Evolutionary conservation across 2,797 vertebrate species (phyloP).

Genomic region (Ctenopoma kingsleyae): DNA sequence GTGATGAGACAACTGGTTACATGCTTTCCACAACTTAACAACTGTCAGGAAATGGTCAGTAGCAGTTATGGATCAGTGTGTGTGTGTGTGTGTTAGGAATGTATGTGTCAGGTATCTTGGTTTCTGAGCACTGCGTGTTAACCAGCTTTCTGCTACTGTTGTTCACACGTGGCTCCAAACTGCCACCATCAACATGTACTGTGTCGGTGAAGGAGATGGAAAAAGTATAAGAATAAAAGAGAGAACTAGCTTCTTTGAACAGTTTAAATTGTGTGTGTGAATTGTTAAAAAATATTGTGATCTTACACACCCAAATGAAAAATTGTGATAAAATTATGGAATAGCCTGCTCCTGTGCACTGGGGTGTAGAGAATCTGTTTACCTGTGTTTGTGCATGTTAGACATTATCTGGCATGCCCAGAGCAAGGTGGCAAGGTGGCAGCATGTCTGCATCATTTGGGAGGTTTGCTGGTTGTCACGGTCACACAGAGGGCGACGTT

Average conservation of each 20-base stretch:
- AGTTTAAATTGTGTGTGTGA: neutral
- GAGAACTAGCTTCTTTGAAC: neutral
- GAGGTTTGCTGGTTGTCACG: conserved; percentile 58
- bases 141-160: conserved; percentile 24
- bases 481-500: conserved; percentile 69
- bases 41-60: conserved; percentile 28
- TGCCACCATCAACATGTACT: conserved; percentile 35
- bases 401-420: conserved; percentile 27
- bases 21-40: conserved; percentile 24
- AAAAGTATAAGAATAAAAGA: neutral
- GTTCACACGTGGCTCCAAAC: conserved; percentile 47
- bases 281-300: neutral
- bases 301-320: neutral
- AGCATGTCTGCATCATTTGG: conserved; percentile 58
- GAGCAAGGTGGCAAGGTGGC: conserved; percentile 41
- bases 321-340: neutral
- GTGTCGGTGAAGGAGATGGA: conserved; percentile 18
- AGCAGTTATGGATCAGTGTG: conserved; percentile 19
- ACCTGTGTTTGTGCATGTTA: conserved; percentile 9
- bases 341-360: neutral
- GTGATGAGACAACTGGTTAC: conserved; percentile 36
- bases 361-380: neutral
- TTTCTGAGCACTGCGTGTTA: conserved; percentile 29
- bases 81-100: neutral
- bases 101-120: conserved; percentile 22